phyloP scores from a whole-genome alignment of 2,797 vertebrate genomes.

The Sebastes nivosus region DNA sequence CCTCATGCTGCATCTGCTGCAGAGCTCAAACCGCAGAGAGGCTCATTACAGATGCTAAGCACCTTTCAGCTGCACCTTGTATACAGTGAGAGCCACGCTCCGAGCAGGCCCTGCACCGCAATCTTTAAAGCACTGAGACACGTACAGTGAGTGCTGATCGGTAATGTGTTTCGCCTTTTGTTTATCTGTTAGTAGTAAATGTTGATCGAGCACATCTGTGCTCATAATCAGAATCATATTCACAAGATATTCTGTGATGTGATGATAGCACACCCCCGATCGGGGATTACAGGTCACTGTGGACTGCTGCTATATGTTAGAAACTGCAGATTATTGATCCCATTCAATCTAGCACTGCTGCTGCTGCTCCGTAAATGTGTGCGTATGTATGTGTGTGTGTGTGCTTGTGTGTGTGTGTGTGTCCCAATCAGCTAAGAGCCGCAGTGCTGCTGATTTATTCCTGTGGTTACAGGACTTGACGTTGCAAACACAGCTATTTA shows the following conservation, averaged over 20 bases:
- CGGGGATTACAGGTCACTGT: not conserved
- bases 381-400: conserved; percentile 5
- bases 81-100: not conserved
- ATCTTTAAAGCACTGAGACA: not conserved
- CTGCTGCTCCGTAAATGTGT: not conserved
- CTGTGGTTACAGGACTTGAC: conserved; percentile 33
- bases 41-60: conserved; percentile 32
- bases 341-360: not conserved
- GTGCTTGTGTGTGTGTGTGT: not conserved
- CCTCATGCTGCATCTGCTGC: conserved; percentile 12
- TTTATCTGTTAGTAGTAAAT: not conserved
- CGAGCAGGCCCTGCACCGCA: not conserved
- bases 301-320: not conserved
- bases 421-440: conserved; percentile 54
- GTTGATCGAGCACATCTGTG: not conserved
- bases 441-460: conserved; percentile 51
- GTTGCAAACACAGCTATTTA: conserved; percentile 44
- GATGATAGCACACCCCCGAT: not conserved
- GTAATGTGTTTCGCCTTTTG: not conserved
- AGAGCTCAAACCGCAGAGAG: conserved; percentile 19
- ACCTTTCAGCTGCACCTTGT: not conserved
- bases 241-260: not conserved
- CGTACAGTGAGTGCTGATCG: not conserved
- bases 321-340: conserved; percentile 44
- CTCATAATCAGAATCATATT: conserved; percentile 4